Base-by-base conservation (phyloP, 1,140 invertebrate genomes). In the Chelonus insularis region DNA sequence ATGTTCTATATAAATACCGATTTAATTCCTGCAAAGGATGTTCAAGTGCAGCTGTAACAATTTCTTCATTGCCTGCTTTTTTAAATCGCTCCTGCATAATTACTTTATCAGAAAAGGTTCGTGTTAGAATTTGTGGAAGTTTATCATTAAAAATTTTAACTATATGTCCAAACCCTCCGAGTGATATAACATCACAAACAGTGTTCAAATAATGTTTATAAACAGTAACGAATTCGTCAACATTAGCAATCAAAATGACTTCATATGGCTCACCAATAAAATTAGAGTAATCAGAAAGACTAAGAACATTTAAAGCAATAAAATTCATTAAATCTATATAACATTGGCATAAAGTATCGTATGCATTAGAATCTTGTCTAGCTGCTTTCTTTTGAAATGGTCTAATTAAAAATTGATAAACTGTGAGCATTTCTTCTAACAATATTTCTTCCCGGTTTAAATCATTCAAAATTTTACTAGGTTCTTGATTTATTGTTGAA, bases 171-270 rank as follows among this genome's bases (percentile, higher is more conserved):
- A 91, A 91, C 57, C 89, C 90, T 69, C 85, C 85, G 57, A 90
- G 83, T 66, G 88, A 87, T 66, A 91, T 85, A 57, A 92, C 81
- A 82, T 93, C 89, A 75, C 90, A 90, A 72, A 93, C 83, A 60
- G 84, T 81, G 71, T 85, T 83, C 41, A 90, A 85, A 81, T 93
- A 95, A 67, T 84, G 85, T 70, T 86, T 86, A 71, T 91, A 93
- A 29, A 90, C 81, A 63, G 84, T 83, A 62, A 91, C 85, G 77
- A 86, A 88, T 74, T 92, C 88, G 54, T 89, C 87, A 74, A 87
- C 84, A 77, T 89, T 86, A 70, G 85, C 85, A 62, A 93, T 83
- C 60, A 92, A 82, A 6, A 85, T 79, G 62, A 91, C 84, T 76
- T 89, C 85, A 70, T 85, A 84, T 8, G 83, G 66, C 75, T 87